These are phyloP conservation scores for Mormyrus hasselquistii DNA, from an alignment of 2,797 vertebrate species.

Conservation along the genomic window DNA sequence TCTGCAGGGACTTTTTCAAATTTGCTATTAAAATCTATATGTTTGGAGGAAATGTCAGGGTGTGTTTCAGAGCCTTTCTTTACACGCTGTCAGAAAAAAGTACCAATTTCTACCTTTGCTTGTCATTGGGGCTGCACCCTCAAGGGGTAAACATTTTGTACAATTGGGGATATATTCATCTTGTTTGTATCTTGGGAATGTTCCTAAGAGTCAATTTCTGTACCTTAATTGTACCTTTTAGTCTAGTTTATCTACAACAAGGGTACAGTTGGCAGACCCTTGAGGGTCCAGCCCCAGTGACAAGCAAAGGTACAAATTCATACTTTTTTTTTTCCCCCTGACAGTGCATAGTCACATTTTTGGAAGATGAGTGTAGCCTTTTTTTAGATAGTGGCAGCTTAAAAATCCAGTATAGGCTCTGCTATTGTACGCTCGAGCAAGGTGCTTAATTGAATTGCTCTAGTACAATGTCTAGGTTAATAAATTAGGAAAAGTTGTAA, in stretches of 20 bases:
- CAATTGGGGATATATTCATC: not conserved
- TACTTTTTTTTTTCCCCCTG: not conserved
- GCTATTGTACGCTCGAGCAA: not conserved
- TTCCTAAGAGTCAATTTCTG: not conserved
- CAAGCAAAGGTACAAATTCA: not conserved
- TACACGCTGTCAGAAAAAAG: not conserved
- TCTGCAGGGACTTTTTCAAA: not conserved
- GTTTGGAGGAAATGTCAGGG: not conserved
- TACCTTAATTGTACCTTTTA: not conserved
- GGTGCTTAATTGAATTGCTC: not conserved
- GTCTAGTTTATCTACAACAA: not conserved
- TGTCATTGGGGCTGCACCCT: not conserved
- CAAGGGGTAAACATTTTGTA: not conserved
- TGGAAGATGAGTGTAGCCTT: not conserved
- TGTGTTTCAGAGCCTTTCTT: not conserved
- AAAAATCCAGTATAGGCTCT: not conserved
- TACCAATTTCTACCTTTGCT: not conserved
- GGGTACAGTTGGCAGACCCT: not conserved
- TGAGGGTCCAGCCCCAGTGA: not conserved
- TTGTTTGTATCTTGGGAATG: not conserved
- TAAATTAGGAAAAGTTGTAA: not conserved
- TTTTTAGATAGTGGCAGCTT: not conserved
- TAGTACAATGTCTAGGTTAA: not conserved
- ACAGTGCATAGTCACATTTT: not conserved
- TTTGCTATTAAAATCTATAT: conserved; percentile 5